Percentiles rank a stretch among this genome's conserved stretches.
Conservation (phyloP, 1,140 invertebrate species). For the Drosophila nigrodunni region DNA sequence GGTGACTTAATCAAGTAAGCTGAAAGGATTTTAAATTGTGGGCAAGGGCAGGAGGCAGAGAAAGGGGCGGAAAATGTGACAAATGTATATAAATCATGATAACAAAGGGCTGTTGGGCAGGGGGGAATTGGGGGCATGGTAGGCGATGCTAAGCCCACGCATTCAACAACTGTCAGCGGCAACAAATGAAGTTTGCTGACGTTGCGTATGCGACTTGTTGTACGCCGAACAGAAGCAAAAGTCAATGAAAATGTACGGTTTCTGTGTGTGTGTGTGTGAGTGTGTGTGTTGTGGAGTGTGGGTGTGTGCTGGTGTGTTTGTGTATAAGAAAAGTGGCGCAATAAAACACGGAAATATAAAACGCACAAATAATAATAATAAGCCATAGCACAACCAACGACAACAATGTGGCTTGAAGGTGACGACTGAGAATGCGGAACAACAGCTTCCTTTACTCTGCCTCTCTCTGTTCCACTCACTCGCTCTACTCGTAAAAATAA, state of each 20-base stretch:
- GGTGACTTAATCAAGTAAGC: slow-evolving; percentile 38
- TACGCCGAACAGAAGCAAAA: slow-evolving; percentile 29
- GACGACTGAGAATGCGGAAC: slow-evolving; percentile 21
- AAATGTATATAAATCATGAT: slow-evolving; percentile 65
- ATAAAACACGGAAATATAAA: slow-evolving; percentile 83
- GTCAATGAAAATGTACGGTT: slow-evolving; percentile 62
- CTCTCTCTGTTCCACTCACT: slow-evolving; percentile 24
- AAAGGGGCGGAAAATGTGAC: slow-evolving; percentile 13
- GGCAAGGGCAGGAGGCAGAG: not conserved
- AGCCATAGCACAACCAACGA: slow-evolving; percentile 55
- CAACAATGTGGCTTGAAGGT: slow-evolving; percentile 59
- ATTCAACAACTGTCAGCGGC: slow-evolving; percentile 69
- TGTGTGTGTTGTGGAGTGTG: slow-evolving; percentile 13
- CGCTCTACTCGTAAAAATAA: slow-evolving; percentile 74
- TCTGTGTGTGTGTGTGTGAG: slow-evolving; percentile 19
- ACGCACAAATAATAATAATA: slow-evolving; percentile 83
- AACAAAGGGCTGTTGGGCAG: slow-evolving; percentile 14
- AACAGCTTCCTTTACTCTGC: not conserved
- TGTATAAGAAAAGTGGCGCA: slow-evolving; percentile 69
- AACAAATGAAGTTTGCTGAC: slow-evolving; percentile 72
- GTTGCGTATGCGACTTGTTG: slow-evolving; percentile 54
- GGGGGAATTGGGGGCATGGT: slow-evolving; percentile 12
- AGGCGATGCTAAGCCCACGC: slow-evolving; percentile 34
- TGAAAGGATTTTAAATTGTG: slow-evolving; percentile 55
- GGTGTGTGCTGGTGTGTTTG: slow-evolving; percentile 16